These are phyloP conservation scores for Periophthalmus magnuspinnatus DNA, from an alignment of 2,797 vertebrate species.

Conservation along the genomic window DNA sequence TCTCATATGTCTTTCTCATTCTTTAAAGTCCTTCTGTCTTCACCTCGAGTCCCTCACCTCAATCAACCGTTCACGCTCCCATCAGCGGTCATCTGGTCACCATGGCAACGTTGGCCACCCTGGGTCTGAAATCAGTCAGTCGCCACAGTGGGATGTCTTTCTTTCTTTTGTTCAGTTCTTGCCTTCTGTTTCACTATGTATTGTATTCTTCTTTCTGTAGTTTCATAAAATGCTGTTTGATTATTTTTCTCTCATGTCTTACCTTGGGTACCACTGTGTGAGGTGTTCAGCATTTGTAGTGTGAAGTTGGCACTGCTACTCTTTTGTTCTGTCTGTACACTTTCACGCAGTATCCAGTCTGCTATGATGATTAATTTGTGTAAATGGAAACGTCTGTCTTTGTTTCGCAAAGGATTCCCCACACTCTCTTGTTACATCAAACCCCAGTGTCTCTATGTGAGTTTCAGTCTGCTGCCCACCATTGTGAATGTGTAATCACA, in stretches of 20 bases:
- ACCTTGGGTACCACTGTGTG: conserved; percentile 14
- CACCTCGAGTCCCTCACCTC: conserved; percentile 34
- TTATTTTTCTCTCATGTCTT: conserved; percentile 26
- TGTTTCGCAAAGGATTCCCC: conserved; percentile 27
- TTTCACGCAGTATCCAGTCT: conserved; percentile 43
- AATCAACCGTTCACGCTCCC: conserved; percentile 53
- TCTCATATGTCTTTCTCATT: conserved; percentile 15
- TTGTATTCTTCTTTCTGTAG: conserved; percentile 13
- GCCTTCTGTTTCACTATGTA: conserved; percentile 17
- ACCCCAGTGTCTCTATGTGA: conserved; percentile 40
- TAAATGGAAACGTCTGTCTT: conserved; percentile 38
- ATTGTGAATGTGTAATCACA: conserved; percentile 67
- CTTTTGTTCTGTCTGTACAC: conserved; percentile 46
- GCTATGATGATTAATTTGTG: conserved; percentile 47
- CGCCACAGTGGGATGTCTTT: conserved; percentile 46
- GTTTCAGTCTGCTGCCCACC: conserved; percentile 56
- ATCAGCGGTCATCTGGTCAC: conserved; percentile 51
- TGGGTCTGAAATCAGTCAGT: conserved; percentile 40
- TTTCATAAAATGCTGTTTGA: conserved; percentile 19
- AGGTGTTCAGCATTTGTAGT: conserved; percentile 31
- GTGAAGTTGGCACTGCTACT: conserved; percentile 48
- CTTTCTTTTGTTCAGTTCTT: conserved; percentile 8
- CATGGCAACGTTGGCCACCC: conserved; percentile 65
- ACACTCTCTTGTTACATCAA: conserved; percentile 50
- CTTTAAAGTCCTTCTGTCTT: conserved; percentile 20